Conservation (phyloP, 2,797 vertebrate genomes). For the Alcedo atthis region DNA sequence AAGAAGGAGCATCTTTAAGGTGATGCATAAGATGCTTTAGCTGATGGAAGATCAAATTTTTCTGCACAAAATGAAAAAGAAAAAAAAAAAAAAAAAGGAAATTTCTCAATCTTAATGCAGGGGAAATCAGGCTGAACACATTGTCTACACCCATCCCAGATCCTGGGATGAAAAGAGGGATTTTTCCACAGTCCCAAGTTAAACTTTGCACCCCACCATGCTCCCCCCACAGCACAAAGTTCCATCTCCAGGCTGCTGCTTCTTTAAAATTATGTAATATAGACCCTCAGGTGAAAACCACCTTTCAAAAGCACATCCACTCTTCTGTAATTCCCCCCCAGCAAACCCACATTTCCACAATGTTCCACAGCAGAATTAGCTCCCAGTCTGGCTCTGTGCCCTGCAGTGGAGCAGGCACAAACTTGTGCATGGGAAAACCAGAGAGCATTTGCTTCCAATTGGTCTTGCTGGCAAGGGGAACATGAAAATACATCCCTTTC, state of each 20-base stretch:
- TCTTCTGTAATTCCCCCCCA: not conserved
- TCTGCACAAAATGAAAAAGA: too few relatives aligned
- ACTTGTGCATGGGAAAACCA: not conserved
- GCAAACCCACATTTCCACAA: not conserved
- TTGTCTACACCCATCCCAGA: too few relatives aligned
- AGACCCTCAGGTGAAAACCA: not conserved
- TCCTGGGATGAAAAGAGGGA: too few relatives aligned
- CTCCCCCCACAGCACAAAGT: too few relatives aligned
- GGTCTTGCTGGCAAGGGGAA: constrained; percentile 5
- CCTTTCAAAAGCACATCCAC: not conserved
- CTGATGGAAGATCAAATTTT: not conserved
- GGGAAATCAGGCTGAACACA: too few relatives aligned
- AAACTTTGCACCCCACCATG: too few relatives aligned
- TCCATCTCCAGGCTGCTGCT: too few relatives aligned
- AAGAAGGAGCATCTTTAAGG: not conserved
- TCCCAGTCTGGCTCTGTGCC: not conserved
- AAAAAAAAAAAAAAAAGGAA: too few relatives aligned
- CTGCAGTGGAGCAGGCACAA: not conserved
- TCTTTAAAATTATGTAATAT: too few relatives aligned
- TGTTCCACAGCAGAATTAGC: not conserved
- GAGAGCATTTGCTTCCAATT: constrained; percentile 35
- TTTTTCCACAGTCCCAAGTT: too few relatives aligned
- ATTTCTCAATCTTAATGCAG: too few relatives aligned
- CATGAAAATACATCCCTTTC: not conserved
- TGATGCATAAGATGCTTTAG: not conserved